phyloP scores from a whole-genome alignment of 2,888 invertebrate species.

The Metacarcinus magister region DNA sequence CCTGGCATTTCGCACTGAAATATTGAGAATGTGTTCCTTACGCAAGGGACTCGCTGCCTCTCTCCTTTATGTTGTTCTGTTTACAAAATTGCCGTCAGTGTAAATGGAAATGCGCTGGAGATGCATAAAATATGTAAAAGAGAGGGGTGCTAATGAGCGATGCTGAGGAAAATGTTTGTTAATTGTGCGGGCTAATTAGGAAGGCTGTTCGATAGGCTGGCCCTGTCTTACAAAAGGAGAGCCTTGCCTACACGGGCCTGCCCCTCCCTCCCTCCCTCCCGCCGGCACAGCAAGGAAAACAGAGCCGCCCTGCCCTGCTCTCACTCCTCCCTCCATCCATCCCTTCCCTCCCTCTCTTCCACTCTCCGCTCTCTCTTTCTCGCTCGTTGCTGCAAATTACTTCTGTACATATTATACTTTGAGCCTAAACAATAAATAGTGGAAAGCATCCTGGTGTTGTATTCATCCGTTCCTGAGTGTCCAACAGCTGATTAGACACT shows the following conservation, averaged over 20 bases:
- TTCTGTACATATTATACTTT: neutral
- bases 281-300: conserved; percentile 58
- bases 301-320: conserved; percentile 43
- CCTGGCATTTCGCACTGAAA: conserved; percentile 37
- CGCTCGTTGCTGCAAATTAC: neutral
- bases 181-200: conserved; percentile 80
- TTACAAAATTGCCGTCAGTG: conserved; percentile 81
- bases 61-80: conserved; percentile 73
- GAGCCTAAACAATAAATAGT: neutral
- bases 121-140: conserved; percentile 82
- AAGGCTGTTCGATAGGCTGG: conserved; percentile 59
- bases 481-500: neutral
- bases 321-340: conserved; percentile 13
- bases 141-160: conserved; percentile 81
- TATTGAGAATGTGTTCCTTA: conserved; percentile 43
- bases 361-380: neutral
- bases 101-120: conserved; percentile 81
- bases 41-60: conserved; percentile 28
- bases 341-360: neutral
- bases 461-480: neutral
- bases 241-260: neutral
- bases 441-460: neutral
- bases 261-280: conserved; percentile 17
- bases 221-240: conserved; percentile 63
- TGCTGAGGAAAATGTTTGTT: conserved; percentile 80